Conservation (phyloP, 2,113 vertebrate genomes). For the Phaethon lepturus region DNA sequence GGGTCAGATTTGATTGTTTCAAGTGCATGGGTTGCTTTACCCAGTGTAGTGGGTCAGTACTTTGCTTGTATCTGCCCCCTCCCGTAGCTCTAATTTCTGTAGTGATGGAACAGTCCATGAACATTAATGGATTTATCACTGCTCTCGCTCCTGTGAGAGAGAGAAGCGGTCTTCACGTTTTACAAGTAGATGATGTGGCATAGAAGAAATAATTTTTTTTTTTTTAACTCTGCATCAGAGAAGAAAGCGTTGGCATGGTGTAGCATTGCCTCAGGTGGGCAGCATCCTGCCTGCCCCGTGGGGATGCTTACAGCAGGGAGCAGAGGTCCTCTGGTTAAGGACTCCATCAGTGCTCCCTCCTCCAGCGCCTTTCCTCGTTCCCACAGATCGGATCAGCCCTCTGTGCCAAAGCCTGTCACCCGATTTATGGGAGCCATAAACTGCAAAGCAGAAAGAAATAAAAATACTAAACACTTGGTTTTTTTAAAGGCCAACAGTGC, state of each 20-base stretch:
- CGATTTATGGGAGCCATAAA: conserved; percentile 62
- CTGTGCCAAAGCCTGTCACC: background rate
- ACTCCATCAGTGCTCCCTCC: background rate
- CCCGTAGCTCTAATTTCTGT: background rate
- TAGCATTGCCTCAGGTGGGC: background rate
- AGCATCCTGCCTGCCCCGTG: background rate
- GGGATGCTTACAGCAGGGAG: background rate
- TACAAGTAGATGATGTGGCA: background rate
- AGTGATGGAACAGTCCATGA: background rate
- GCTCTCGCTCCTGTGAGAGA: background rate
- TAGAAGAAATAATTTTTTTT: background rate
- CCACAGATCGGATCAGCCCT: conserved; percentile 9
- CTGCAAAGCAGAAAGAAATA: conserved; percentile 51
- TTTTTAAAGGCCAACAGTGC: conserved; percentile 41
- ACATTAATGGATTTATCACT: background rate
- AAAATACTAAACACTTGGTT: conserved; percentile 59
- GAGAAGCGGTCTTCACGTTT: background rate
- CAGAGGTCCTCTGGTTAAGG: background rate
- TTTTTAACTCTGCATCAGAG: background rate
- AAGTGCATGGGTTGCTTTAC: background rate
- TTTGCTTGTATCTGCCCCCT: background rate
- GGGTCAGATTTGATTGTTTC: background rate
- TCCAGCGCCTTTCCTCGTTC: background rate
- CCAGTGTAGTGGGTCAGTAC: background rate
- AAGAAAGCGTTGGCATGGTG: background rate